phyloP scores from a whole-genome alignment of 2,113 vertebrate species.

The Lepus europaeus region DNA sequence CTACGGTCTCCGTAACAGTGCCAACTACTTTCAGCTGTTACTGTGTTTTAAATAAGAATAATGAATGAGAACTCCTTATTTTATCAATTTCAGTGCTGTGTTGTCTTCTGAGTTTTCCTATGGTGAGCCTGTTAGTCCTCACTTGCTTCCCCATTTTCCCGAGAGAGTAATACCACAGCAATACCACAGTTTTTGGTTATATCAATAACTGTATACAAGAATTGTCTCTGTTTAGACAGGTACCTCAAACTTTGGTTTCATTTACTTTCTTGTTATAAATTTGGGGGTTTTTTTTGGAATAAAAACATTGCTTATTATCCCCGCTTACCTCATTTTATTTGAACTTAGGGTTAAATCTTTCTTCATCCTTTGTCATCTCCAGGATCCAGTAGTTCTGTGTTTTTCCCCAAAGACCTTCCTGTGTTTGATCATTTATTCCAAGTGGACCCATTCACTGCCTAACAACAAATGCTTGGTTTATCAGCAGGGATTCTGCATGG shows the following conservation, averaged over 20 bases:
- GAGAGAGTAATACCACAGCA: constrained; percentile 5
- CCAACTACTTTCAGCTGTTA: not conserved
- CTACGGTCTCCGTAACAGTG: not conserved
- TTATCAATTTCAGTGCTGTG: not conserved
- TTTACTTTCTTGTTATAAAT: constrained; percentile 21
- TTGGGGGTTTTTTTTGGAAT: not conserved
- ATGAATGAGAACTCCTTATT: constrained; percentile 5
- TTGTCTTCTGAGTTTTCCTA: constrained; percentile 20
- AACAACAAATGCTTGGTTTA: constrained; percentile 15
- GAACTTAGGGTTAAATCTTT: constrained; percentile 25
- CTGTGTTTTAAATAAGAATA: constrained; percentile 22
- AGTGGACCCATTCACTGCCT: constrained; percentile 1
- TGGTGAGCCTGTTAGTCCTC: not conserved
- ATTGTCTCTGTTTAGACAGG: constrained; percentile 2
- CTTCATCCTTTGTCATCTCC: constrained; percentile 2
- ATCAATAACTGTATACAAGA: not conserved
- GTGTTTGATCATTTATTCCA: constrained; percentile 22
- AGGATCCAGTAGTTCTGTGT: not conserved
- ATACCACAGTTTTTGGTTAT: constrained; percentile 37
- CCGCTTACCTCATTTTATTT: constrained; percentile 26
- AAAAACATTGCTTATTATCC: not conserved
- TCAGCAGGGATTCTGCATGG: not conserved
- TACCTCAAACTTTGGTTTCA: not conserved
- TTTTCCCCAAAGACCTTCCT: not conserved
- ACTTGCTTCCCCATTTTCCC: not conserved